A percentile compares a stretch with the other conserved stretches of the same genome.
These are phyloP conservation scores for Psylliodes chrysocephalus DNA, from an alignment of 2,888 invertebrate genomes.

Conservation along the genomic window DNA sequence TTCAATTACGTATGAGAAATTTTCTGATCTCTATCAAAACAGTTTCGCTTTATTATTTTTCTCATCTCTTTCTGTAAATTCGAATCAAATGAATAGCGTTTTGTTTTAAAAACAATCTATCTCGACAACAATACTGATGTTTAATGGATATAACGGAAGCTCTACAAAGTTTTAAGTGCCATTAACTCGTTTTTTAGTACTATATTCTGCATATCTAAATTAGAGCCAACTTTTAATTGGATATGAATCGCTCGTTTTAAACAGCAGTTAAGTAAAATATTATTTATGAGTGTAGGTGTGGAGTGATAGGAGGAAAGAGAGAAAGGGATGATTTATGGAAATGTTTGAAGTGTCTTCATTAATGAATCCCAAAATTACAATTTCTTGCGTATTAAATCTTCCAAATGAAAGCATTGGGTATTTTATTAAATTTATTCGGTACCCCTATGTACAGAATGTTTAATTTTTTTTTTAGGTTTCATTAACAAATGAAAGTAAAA, in stretches of 20 bases:
- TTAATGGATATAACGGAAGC: conserved; percentile 18
- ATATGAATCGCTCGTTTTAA: conserved; percentile 26
- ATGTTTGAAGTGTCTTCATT: too few relatives aligned
- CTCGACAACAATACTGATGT: conserved; percentile 6
- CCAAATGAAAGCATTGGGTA: too few relatives aligned
- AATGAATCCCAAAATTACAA: too few relatives aligned
- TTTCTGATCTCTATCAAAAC: too few relatives aligned
- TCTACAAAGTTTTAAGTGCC: conserved; percentile 26
- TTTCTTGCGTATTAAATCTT: too few relatives aligned
- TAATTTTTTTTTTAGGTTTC: too few relatives aligned
- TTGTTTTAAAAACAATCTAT: conserved; percentile 7
- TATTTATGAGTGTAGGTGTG: conserved; percentile 24
- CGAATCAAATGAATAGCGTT: not conserved
- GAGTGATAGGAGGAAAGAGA: not conserved
- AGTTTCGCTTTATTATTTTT: too few relatives aligned
- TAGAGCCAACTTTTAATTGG: conserved; percentile 34
- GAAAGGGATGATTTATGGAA: conserved; percentile 11
- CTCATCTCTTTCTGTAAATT: not conserved
- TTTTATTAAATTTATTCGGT: too few relatives aligned
- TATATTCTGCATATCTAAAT: conserved; percentile 31
- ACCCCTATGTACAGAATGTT: too few relatives aligned
- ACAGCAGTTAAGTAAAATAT: conserved; percentile 12
- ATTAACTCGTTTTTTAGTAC: conserved; percentile 21
- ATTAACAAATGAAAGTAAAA: too few relatives aligned
- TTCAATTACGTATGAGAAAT: too few relatives aligned